Percentiles rank a stretch among this genome's conserved stretches.
Conservation (phyloP, 2,797 vertebrate genomes). For the Myotis planiceps region DNA sequence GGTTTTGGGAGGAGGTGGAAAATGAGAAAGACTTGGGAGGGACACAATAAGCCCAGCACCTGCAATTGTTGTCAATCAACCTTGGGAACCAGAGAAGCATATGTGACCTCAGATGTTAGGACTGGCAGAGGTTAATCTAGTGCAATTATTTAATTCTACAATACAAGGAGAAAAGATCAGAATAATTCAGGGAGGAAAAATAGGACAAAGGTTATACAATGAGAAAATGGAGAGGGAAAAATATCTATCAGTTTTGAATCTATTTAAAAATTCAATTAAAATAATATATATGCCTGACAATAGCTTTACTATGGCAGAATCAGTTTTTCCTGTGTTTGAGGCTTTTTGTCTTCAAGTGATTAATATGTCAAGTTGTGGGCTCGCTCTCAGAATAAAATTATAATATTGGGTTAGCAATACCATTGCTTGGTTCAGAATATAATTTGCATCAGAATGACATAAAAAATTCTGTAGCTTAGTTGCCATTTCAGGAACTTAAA, state of each 20-base stretch:
- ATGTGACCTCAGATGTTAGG: neutral
- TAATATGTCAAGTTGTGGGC: neutral
- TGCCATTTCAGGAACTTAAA: slow-evolving; percentile 36
- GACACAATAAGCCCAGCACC: neutral
- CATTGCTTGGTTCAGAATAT: neutral
- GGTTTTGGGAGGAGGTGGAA: neutral
- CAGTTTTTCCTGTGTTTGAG: neutral
- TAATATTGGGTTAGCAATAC: slow-evolving; percentile 30
- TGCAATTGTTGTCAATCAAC: neutral
- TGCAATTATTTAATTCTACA: neutral
- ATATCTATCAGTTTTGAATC: slow-evolving; percentile 50
- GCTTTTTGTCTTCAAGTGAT: slow-evolving; percentile 39
- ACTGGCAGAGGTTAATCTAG: neutral
- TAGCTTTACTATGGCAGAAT: neutral
- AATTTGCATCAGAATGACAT: slow-evolving; percentile 7
- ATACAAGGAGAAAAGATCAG: slow-evolving; percentile 4
- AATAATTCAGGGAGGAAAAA: slow-evolving; percentile 24
- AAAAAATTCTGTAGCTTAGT: neutral
- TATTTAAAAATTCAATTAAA: neutral
- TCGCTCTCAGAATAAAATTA: neutral
- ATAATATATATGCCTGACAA: neutral
- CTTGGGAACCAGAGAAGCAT: neutral
- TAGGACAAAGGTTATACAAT: slow-evolving; percentile 36
- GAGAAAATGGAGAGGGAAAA: slow-evolving; percentile 10
- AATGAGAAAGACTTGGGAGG: neutral